Evolutionary conservation across 2,113 vertebrate species (phyloP), one percentile per base, ranked within the genome.

Genomic region (Cheirogaleus medius): DNA sequence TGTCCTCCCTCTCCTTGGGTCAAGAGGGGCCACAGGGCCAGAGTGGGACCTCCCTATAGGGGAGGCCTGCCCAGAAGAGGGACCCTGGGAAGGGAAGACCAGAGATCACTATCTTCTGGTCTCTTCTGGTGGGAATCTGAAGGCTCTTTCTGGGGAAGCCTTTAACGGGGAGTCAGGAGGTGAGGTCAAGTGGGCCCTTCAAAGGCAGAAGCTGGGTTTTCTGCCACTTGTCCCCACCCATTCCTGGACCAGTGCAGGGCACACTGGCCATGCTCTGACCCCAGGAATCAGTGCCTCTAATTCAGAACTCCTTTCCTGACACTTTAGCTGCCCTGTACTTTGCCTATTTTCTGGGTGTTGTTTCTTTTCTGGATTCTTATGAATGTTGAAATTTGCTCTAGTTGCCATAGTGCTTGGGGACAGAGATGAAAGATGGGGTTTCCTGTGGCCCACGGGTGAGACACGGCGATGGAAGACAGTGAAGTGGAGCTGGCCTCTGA

Each of bases 351-450:
- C 74, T 87, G 74, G 58, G 14, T 87, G 77, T 63, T n/a, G 20
- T 85, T 94, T 42, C 54, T 87, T 42, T 52, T 39, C 92, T 97
- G 80, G 63, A 81, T 94, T 96, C 71, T 80, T 87, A 39, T 6
- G 44, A 63, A 64, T 68, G 34, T 68, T 90, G 81, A 76, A 10
- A 32, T 84, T 80, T 95, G 49, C 25, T 77, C 42, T 88, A 32
- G 27, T 29, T 77, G 63, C 29, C 49, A 20, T 44, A 37, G 63
- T 60, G 71, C 39, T 91, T 91, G 44, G 77, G 93, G 49, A 81
- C 42, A 84, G 80, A 63, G 64, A 34, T 58, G 76, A 91, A 78
- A 68, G 44, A 56, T n/a, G 18, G 66, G 63, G 73, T 71, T 94
- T 85, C 37, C 25, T 58, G 6, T 47, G 89, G 86, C 49, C 52